A percentile compares a stretch with the other conserved stretches of the same genome.
These are phyloP conservation scores for Anneissia japonica DNA, from an alignment of 35 echinoderm and acorn worm species.

Conservation along the genomic window DNA sequence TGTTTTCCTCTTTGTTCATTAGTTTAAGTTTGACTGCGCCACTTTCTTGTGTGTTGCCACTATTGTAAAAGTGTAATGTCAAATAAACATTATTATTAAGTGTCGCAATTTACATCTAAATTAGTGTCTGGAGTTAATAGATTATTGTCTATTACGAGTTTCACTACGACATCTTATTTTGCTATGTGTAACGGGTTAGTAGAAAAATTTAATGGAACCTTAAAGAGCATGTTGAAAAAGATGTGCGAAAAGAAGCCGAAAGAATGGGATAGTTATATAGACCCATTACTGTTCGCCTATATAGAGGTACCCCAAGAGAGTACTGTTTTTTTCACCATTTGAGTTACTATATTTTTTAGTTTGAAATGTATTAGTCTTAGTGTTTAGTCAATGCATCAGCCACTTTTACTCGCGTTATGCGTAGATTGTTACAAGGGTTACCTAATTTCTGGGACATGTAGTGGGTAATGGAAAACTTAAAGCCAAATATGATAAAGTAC, in stretches of 20 bases:
- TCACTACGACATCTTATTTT: slow-evolving; percentile 58
- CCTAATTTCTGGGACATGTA: slow-evolving; percentile 32
- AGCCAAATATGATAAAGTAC: slow-evolving; percentile 17
- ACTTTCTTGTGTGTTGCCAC: no score
- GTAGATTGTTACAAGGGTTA: not conserved
- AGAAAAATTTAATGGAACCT: no score
- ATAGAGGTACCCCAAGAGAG: slow-evolving; percentile 37
- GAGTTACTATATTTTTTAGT: slow-evolving; percentile 35
- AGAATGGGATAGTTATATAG: no score
- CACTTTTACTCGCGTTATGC: not conserved
- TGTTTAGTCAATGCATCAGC: not conserved
- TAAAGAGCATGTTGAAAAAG: no score
- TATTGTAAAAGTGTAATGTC: no score
- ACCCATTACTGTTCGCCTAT: slow-evolving; percentile 56
- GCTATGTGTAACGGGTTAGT: slow-evolving; percentile 60
- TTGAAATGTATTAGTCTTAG: not conserved
- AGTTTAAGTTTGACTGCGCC: no score
- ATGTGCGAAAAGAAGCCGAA: no score
- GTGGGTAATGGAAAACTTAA: slow-evolving; percentile 26
- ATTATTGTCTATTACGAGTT: slow-evolving; percentile 40
- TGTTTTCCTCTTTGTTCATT: no score
- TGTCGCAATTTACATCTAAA: slow-evolving; percentile 46
- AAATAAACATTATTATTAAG: no score
- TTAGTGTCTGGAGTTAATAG: slow-evolving; percentile 51
- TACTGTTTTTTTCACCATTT: slow-evolving; percentile 55